Evolutionary conservation across 2,113 vertebrate genomes (phyloP).

Genomic region (Mixornis gularis): DNA sequence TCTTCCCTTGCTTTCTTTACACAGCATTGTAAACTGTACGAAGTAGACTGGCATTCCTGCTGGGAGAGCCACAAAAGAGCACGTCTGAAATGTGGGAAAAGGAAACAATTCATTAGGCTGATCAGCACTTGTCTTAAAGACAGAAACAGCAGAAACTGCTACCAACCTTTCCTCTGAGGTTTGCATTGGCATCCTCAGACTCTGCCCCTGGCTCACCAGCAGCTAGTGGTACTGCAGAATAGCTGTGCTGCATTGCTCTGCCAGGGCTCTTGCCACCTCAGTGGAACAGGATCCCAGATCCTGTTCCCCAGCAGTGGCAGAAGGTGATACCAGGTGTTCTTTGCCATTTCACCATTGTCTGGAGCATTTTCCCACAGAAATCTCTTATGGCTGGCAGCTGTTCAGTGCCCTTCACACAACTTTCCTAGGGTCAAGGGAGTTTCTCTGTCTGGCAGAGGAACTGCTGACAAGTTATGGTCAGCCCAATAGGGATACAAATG

Average conservation of each 20-base stretch:
- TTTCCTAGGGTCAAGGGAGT: neutral
- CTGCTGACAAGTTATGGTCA: neutral
- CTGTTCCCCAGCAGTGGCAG: fast-evolving
- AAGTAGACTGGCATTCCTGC: neutral
- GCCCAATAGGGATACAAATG: neutral
- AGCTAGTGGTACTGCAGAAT: neutral
- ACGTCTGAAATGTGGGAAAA: fast-evolving
- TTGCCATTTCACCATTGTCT: neutral
- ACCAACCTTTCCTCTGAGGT: neutral
- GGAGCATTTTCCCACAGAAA: neutral
- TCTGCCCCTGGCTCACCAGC: neutral
- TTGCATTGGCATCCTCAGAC: neutral
- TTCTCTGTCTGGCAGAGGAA: neutral
- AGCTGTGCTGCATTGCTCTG: neutral
- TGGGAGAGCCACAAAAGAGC: neutral
- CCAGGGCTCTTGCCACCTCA: neutral
- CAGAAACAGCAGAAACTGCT: neutral
- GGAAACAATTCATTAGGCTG: neutral
- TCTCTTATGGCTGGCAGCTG: neutral
- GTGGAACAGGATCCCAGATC: fast-evolving
- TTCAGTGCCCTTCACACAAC: neutral
- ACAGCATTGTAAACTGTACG: too few species aligned
- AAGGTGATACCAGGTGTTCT: neutral
- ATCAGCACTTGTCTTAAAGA: neutral
- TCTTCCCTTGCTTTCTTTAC: neutral